A percentile compares a stretch with the other conserved stretches of the same genome.
phyloP scores from a whole-genome alignment of 2,797 vertebrate genomes.

The Melopsittacus undulatus region DNA sequence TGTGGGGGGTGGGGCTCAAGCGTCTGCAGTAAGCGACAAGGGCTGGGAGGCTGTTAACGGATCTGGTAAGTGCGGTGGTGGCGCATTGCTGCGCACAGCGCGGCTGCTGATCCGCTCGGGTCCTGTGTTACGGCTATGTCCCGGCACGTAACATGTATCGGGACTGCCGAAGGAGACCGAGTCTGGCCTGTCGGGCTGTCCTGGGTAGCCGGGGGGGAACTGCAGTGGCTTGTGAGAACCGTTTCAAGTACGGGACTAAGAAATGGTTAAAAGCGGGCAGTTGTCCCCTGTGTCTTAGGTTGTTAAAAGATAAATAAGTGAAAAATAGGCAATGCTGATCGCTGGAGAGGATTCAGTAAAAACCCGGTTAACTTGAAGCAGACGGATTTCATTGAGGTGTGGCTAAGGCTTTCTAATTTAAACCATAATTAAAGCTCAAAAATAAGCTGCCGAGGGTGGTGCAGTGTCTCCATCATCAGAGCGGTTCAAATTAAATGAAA shows the following conservation, averaged over 20 bases:
- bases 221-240: accelerated
- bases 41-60: neutral
- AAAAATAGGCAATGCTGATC: neutral
- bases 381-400: neutral
- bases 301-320: neutral
- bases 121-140: neutral
- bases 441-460: neutral
- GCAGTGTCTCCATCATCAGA: neutral
- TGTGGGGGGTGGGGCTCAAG: neutral
- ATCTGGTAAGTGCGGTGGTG: neutral
- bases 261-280: accelerated
- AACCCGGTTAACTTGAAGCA: neutral
- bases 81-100: neutral
- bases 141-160: neutral
- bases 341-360: too few species aligned
- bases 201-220: too few species aligned
- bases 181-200: neutral
- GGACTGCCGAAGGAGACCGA: neutral
- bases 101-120: neutral
- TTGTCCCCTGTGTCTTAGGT: too few species aligned
- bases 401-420: neutral
- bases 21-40: neutral
- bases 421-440: neutral
- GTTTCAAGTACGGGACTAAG: accelerated
- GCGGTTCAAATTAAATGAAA: neutral